Base-by-base conservation (phyloP, 2,888 invertebrate genomes). In the Rhagonycha lutea region DNA sequence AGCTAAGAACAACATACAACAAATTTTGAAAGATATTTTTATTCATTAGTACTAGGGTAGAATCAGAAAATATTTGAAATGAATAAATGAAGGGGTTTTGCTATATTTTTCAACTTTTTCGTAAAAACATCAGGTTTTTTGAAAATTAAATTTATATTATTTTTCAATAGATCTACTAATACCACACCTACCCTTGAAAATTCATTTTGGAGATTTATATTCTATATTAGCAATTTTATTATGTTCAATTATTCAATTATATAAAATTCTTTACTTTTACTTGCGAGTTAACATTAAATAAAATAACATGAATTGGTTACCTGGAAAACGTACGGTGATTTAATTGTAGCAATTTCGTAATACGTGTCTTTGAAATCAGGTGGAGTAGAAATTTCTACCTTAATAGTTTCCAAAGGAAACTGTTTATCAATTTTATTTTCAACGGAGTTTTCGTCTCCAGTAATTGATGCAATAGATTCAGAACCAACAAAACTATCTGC, bases 291-390 rank as follows among this genome's bases (percentile, higher is more conserved):
- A 18, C 18, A 18, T 63, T 63, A n/a, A 18, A 12, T 32, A 32
- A 47, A 47, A 47, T 8, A 47, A 8, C 7, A 7, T n/a, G 26
- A 65, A 65, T 24, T 11, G 9, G 84, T 87, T 89, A 95, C 96
- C 93, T 96, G 96, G 88, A 96, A 96, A 74, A 95, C 93, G 84
- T 96, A 96, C 4, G 96, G 96, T 77, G 96, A 95, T 87, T 95
- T 95, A 80, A 96, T 94, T 2, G 96, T 96, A 61, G 96, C 96
- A 82, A 96, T 95, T 90, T 96, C 95, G 85, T 95, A 96, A 85
- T 96, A 96, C 80, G 94, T 91, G 86, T 96, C 95, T 86, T 92
- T 92, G 84, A 96, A 95, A 86, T 96, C 95, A 28, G 94, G 93
- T 0, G 96, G 95, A 1, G 96, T 96, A 0, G 96, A 96, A 82